Evolutionary conservation across 1,140 invertebrate genomes (phyloP), one percentile per base, ranked within the genome.

Genomic region (Drosophila lini): DNA sequence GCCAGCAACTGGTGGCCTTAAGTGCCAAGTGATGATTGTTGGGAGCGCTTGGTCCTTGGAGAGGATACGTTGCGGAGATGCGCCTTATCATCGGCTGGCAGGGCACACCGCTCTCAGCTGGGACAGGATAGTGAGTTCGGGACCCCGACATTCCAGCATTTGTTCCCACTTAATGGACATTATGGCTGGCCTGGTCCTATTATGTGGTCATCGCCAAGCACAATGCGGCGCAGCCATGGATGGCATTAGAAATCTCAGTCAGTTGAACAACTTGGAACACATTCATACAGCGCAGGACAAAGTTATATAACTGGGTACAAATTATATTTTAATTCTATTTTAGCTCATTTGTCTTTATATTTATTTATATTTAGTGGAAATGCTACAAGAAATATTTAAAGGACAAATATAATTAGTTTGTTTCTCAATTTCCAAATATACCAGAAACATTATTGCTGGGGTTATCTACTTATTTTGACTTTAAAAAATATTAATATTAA

Each of bases 91-190:
- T 70, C 60, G 67, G 40, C 69, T 74, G 67, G 67, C 84, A 85
- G 74, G 55, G 55, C 52, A 52, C 53, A 25, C 13, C 6, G 55
- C 77, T 80, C 77, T 71, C 65, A 70, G 67, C 8, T n/a, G 48
- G 28, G 38, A 16, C 36, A 34, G 52, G 19, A 58, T 69, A 58
- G 38, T 56, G 5, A 42, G 41, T 38, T 41, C 78, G 62, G 68
- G 65, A 59, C 70, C 53, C 38, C 16, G 45, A 11, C 58, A 62
- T 31, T 71, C 48, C 60, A 48, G 74, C 70, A 89, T 89, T 89
- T 89, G 84, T 84, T 83, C 60, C 71, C 84, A 65, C 67, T 75
- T 89, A 89, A 89, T 89, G 84, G 80, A 73, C 80, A 89, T 89
- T 81, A 89, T 69, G 80, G 63, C 60, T 74, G 71, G 68, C 63